These are phyloP conservation scores for Melanaphis sacchari DNA, from an alignment of 1,140 invertebrate genomes.

Conservation along the genomic window DNA sequence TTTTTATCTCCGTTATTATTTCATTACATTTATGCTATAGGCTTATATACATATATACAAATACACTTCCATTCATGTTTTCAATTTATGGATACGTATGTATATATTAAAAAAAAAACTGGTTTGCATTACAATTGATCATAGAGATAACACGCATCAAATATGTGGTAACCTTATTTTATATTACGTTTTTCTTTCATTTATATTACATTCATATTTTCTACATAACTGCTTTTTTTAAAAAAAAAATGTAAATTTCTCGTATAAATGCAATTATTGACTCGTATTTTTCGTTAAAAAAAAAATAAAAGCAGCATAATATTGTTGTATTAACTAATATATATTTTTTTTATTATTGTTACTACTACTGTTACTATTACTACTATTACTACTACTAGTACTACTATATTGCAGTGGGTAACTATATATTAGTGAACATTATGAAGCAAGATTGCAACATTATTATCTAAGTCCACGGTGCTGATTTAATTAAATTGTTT, in stretches of 20 bases:
- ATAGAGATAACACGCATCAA: neutral
- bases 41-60: neutral
- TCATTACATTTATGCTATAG: neutral
- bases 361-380: too few relatives aligned
- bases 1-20: neutral
- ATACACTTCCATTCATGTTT: slow-evolving; percentile 22
- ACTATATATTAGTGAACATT: neutral
- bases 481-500: neutral
- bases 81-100: neutral
- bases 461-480: neutral
- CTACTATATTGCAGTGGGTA: too few relatives aligned
- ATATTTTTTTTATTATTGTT: neutral
- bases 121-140: slow-evolving; percentile 33
- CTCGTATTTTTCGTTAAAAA: neutral
- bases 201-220: slow-evolving; percentile 28
- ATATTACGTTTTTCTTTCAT: neutral
- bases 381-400: too few relatives aligned
- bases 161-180: neutral
- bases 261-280: neutral
- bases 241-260: slow-evolving; percentile 12
- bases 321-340: neutral
- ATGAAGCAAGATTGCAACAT: neutral
- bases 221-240: neutral
- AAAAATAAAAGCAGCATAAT: neutral
- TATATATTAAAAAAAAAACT: neutral